Conservation (phyloP, 2,888 invertebrate genomes). For the Cephonodes hylas region DNA sequence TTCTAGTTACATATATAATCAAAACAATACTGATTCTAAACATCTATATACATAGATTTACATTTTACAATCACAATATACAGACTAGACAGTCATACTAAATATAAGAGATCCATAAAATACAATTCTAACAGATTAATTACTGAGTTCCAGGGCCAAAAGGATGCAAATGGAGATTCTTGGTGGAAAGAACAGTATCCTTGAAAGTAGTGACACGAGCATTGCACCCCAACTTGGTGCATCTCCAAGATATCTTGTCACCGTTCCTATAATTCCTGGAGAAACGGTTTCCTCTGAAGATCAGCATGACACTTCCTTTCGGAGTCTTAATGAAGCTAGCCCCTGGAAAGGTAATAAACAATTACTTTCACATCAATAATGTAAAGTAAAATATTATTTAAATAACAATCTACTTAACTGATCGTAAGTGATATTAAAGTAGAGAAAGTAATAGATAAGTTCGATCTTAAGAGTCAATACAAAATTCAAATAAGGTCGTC, state of each 20-base stretch:
- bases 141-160: background rate
- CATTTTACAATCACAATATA: background rate
- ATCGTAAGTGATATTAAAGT: no score
- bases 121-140: background rate
- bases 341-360: slow-evolving; percentile 20
- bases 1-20: background rate
- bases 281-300: slow-evolving; percentile 41
- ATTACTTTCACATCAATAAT: background rate
- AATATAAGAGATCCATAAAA: background rate
- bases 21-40: no score
- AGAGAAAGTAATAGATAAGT: no score
- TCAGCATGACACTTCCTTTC: slow-evolving; percentile 47
- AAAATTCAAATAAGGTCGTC: no score
- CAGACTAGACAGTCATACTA: no score
- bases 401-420: no score
- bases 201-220: slow-evolving; percentile 49
- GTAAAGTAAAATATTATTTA: no score
- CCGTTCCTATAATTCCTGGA: slow-evolving; percentile 58
- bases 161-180: slow-evolving; percentile 47
- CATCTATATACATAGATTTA: no score
- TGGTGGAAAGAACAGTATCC: slow-evolving; percentile 36
- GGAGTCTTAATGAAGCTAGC: slow-evolving; percentile 32
- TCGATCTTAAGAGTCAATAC: no score
- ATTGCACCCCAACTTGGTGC: slow-evolving; percentile 49
- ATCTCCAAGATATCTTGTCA: slow-evolving; percentile 52